Evolutionary conservation across 2,113 vertebrate species (phyloP).

Genomic region (Stegostoma tigrinum): DNA sequence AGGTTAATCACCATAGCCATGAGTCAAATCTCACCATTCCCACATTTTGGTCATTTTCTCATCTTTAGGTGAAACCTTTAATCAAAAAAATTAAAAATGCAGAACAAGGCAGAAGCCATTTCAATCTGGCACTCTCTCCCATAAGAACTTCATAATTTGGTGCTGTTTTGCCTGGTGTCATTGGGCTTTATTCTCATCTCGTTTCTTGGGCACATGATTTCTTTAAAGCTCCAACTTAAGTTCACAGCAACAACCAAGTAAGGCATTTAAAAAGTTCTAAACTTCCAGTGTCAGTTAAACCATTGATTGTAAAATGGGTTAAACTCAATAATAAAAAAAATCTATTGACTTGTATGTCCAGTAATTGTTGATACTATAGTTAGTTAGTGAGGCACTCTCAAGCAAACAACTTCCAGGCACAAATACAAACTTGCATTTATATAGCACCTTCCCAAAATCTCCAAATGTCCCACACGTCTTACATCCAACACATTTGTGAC

Average conservation of each 20-base stretch:
- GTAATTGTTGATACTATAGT: neutral
- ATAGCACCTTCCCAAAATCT: neutral
- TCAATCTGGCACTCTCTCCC: neutral
- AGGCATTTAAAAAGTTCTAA: neutral
- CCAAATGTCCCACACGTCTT: neutral
- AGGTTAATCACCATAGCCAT: neutral
- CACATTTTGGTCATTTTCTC: neutral
- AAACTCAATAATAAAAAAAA: neutral
- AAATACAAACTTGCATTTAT: neutral
- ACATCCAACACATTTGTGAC: neutral
- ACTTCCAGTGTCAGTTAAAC: neutral
- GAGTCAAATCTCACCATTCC: neutral
- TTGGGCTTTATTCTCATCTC: neutral
- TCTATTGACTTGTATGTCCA: neutral
- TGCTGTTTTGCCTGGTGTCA: neutral
- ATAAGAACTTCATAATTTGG: neutral
- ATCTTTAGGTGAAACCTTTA: neutral
- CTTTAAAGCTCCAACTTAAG: neutral
- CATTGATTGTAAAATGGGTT: neutral
- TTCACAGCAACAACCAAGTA: neutral
- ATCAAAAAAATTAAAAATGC: neutral
- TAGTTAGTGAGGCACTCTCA: neutral
- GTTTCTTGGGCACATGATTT: neutral
- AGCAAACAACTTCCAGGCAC: neutral
- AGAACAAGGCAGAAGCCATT: neutral